Percentiles rank a stretch among this genome's conserved stretches.
Conservation (phyloP, 2,113 vertebrate genomes). For the Platycercus adscitus region DNA sequence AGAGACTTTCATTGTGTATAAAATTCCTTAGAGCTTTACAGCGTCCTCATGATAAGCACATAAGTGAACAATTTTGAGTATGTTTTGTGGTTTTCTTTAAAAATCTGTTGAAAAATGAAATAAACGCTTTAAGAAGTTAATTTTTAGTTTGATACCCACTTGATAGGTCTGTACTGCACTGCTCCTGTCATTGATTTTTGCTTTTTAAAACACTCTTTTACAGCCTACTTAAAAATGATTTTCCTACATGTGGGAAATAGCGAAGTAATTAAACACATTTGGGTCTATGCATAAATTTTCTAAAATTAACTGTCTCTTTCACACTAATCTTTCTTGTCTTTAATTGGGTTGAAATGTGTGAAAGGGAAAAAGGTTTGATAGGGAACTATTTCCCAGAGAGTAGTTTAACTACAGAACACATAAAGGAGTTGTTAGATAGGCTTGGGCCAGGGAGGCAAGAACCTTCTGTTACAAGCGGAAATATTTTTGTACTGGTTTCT, state of each 20-base stretch:
- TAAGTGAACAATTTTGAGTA: background rate
- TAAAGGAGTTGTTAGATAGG: constrained; percentile 6
- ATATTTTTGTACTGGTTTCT: background rate
- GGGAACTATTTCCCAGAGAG: constrained; percentile 70
- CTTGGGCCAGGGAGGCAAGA: background rate
- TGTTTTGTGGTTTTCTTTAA: background rate
- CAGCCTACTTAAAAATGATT: constrained; percentile 73
- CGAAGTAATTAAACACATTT: constrained; percentile 85
- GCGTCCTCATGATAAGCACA: background rate
- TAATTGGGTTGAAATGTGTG: constrained; percentile 86
- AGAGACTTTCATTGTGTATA: background rate
- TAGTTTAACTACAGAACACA: constrained; percentile 30
- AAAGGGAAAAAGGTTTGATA: constrained; percentile 76
- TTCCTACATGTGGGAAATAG: constrained; percentile 78
- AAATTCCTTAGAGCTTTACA: background rate
- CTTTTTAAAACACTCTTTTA: constrained; percentile 68
- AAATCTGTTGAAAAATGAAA: background rate
- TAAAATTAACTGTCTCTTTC: constrained; percentile 84
- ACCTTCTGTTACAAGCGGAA: background rate
- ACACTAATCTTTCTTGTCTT: constrained; percentile 82
- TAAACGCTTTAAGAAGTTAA: constrained; percentile 21
- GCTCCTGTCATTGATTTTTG: constrained; percentile 53
- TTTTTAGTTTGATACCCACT: constrained; percentile 45
- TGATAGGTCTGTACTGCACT: constrained; percentile 20
- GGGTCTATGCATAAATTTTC: constrained; percentile 83